Evolutionary conservation across 2,797 vertebrate genomes (phyloP).

Genomic region (Falco cherrug): DNA sequence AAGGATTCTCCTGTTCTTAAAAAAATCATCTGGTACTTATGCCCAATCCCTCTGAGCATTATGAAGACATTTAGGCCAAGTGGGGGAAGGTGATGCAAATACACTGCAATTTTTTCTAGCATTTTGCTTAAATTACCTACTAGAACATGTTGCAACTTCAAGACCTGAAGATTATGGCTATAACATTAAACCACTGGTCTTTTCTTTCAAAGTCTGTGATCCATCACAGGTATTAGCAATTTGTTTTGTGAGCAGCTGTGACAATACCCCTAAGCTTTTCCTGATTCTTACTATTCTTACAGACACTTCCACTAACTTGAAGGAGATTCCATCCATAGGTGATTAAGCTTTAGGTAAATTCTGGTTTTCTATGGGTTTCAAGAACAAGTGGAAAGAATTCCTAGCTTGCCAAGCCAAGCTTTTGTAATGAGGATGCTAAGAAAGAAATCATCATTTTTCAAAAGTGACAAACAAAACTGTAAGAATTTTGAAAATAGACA

Average conservation of each 20-base stretch:
- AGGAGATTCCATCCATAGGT: not conserved
- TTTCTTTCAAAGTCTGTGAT: not conserved
- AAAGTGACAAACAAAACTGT: not conserved
- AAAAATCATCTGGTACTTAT: not conserved
- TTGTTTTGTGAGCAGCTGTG: not conserved
- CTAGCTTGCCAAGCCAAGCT: not conserved
- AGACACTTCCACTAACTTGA: not conserved
- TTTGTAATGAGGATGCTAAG: not conserved
- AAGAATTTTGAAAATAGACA: not conserved
- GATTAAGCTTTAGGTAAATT: not conserved
- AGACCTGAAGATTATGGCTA: not conserved
- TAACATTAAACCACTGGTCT: not conserved
- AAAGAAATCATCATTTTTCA: not conserved
- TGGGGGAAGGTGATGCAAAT: not conserved
- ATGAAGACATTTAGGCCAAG: not conserved
- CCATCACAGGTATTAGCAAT: not conserved
- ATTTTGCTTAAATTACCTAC: not conserved
- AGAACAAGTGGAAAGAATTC: not conserved
- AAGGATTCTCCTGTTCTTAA: not conserved
- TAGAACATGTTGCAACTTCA: not conserved
- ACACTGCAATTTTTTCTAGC: not conserved
- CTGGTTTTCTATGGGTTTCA: not conserved
- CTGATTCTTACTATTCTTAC: not conserved
- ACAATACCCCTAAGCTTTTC: not conserved
- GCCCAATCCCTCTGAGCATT: not conserved